These are phyloP conservation scores for Phyllotreta striolata DNA, from an alignment of 2,888 invertebrate genomes.

Conservation along the genomic window DNA sequence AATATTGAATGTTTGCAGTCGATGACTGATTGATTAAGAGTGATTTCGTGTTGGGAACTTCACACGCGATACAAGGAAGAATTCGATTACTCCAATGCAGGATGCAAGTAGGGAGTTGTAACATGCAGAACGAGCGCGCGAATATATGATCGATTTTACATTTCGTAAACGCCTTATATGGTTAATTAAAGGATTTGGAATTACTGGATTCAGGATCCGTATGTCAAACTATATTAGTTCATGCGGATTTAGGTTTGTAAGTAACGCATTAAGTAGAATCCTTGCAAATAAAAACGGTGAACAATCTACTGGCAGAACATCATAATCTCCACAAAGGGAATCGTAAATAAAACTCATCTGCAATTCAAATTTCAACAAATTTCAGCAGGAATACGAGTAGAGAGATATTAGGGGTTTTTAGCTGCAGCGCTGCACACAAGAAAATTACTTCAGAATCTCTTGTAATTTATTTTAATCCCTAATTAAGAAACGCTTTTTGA, in stretches of 20 bases:
- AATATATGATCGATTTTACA: conserved; percentile 39
- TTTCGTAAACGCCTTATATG: conserved; percentile 35
- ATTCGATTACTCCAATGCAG: conserved; percentile 50
- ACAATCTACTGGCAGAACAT: conserved; percentile 18
- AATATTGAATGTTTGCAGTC: conserved; percentile 46
- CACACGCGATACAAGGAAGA: conserved; percentile 33
- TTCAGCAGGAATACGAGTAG: conserved; percentile 13
- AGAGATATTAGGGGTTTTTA: conserved; percentile 21
- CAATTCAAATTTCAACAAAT: conserved; percentile 27
- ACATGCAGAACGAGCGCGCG: conserved; percentile 24
- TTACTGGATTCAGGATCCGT: background rate
- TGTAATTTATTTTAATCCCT: conserved; percentile 34
- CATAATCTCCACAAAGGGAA: conserved; percentile 12
- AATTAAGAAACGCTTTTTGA: conserved; percentile 41
- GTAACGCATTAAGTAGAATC: background rate
- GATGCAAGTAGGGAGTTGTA: conserved; percentile 48
- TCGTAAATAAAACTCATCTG: conserved; percentile 29
- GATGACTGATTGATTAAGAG: conserved; percentile 51
- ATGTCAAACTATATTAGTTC: too few species aligned
- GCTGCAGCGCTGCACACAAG: conserved; percentile 27
- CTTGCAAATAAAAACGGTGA: background rate
- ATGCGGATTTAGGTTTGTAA: too few species aligned
- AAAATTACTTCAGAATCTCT: conserved; percentile 26
- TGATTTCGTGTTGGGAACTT: conserved; percentile 47
- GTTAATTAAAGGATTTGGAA: conserved; percentile 23